phyloP scores from a whole-genome alignment of 2,797 vertebrate genomes.

The Characodon lateralis region DNA sequence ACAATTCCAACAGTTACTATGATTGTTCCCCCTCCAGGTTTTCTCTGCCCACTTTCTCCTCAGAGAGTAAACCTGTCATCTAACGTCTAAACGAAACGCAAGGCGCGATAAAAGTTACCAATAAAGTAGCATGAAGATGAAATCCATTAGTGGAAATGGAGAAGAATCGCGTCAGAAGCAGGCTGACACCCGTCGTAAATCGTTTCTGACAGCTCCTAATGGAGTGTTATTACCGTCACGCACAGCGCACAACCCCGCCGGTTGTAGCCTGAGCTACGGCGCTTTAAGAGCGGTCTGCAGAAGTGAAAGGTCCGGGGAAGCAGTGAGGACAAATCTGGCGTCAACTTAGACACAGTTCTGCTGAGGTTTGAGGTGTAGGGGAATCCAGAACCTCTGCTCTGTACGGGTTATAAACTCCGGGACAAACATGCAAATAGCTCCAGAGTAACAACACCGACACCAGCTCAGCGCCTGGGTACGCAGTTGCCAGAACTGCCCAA shows the following conservation, averaged over 20 bases:
- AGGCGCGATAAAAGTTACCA: constrained; percentile 65
- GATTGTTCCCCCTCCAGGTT: neutral
- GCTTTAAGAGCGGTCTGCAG: constrained; percentile 9
- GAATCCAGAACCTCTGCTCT: constrained; percentile 21
- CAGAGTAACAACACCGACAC: neutral
- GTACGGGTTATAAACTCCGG: constrained; percentile 37
- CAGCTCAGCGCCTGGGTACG: constrained; percentile 11
- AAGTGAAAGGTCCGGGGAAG: neutral
- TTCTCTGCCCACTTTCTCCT: constrained; percentile 25
- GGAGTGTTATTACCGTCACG: constrained; percentile 64
- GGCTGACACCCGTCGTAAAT: constrained; percentile 70
- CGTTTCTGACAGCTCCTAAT: constrained; percentile 66
- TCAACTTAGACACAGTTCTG: constrained; percentile 32
- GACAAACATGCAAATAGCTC: constrained; percentile 8
- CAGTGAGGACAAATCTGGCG: neutral
- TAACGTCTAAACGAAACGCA: constrained; percentile 47
- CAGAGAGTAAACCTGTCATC: constrained; percentile 49
- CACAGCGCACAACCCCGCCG: constrained; percentile 40
- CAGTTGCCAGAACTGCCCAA: constrained; percentile 41
- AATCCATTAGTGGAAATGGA: constrained; percentile 55
- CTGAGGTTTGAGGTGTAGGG: neutral
- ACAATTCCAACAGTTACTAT: neutral
- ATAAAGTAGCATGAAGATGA: constrained; percentile 40
- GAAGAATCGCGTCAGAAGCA: constrained; percentile 55
- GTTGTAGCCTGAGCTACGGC: constrained; percentile 10